phyloP scores from a whole-genome alignment of 2,113 vertebrate genomes.

The Nothoprocta pentlandii region DNA sequence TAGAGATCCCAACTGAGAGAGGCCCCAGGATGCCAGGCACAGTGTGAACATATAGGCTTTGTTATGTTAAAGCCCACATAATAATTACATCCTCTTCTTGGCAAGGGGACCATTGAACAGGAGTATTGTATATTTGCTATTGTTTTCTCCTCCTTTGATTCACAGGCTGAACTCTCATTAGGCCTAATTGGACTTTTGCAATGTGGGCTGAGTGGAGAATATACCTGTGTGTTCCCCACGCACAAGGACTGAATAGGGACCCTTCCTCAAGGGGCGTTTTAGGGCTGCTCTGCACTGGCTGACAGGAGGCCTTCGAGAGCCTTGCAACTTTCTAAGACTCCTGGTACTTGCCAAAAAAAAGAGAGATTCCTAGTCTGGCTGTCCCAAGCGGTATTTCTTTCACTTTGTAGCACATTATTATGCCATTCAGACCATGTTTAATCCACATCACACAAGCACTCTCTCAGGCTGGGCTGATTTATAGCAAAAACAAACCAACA shows the following conservation, averaged over 20 bases:
- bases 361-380: background rate
- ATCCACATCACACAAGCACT: background rate
- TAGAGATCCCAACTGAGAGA: background rate
- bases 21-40: background rate
- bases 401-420: background rate
- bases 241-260: background rate
- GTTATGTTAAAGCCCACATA: slow-evolving; percentile 26
- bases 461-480: background rate
- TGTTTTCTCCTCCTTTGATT: slow-evolving; percentile 31
- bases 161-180: slow-evolving; percentile 49
- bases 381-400: background rate
- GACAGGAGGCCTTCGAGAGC: background rate
- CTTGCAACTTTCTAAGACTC: accelerated
- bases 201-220: background rate
- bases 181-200: background rate
- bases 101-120: background rate
- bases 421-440: background rate
- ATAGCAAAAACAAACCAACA: background rate
- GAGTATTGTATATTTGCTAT: background rate
- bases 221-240: background rate
- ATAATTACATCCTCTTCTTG: slow-evolving; percentile 27
- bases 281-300: accelerated
- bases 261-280: background rate
- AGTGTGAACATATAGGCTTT: slow-evolving; percentile 9
- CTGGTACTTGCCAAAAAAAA: background rate